Evolutionary conservation across 2,888 invertebrate species (phyloP).

Genomic region (Myathropa florea): DNA sequence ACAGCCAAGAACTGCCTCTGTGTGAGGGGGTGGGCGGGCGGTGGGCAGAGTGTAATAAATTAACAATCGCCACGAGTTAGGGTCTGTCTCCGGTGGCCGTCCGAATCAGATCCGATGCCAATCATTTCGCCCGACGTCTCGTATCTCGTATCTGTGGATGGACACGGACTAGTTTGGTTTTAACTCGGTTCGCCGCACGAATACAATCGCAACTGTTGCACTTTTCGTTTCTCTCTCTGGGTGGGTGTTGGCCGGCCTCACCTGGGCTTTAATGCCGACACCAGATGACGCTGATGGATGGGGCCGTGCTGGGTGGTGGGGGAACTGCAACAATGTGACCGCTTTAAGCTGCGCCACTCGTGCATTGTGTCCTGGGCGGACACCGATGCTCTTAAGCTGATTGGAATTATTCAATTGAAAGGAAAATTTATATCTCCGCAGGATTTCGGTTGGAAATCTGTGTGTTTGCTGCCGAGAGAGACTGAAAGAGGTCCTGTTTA

Average conservation of each 20-base stretch:
- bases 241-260: constrained; percentile 20
- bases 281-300: neutral
- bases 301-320: neutral
- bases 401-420: constrained; percentile 72
- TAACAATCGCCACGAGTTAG: constrained; percentile 67
- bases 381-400: constrained; percentile 72
- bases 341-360: constrained; percentile 54
- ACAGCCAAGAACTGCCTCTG: neutral
- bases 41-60: constrained; percentile 62
- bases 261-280: constrained; percentile 1
- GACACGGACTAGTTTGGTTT: constrained; percentile 58
- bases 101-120: constrained; percentile 58
- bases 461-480: neutral
- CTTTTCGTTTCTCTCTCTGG: constrained; percentile 28
- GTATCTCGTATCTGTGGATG: neutral
- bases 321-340: constrained; percentile 24
- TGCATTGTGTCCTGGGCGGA: constrained; percentile 60
- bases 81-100: constrained; percentile 22
- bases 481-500: neutral
- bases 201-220: constrained; percentile 71
- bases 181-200: constrained; percentile 59
- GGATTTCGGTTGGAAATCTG: constrained; percentile 14
- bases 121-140: constrained; percentile 32
- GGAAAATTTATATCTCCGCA: constrained; percentile 57
- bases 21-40: neutral